Conservation (phyloP, 2,888 invertebrate species). For the Dicroscelio sp. region DNA sequence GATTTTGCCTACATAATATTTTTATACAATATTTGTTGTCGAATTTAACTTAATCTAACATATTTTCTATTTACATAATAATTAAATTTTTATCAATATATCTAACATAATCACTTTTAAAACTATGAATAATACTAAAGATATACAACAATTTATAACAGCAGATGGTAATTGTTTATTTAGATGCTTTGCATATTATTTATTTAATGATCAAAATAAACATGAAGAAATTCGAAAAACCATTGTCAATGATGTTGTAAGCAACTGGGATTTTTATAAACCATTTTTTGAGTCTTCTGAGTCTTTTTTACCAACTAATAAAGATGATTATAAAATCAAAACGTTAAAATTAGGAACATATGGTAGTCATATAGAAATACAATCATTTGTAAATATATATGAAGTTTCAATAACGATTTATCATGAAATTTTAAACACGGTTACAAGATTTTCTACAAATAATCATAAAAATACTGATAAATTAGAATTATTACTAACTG, state of each 20-base stretch:
- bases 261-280: not conserved
- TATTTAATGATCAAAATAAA: constrained; percentile 9
- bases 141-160: not conserved
- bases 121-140: not conserved
- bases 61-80: too few species aligned
- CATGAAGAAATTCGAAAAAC: not conserved
- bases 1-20: too few species aligned
- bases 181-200: constrained; percentile 5
- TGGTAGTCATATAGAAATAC: not conserved
- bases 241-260: not conserved
- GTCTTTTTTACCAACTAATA: not conserved
- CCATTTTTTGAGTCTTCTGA: not conserved
- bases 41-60: too few species aligned
- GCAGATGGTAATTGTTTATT: constrained; percentile 23
- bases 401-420: not conserved
- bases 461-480: not conserved
- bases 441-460: not conserved
- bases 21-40: too few species aligned
- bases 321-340: not conserved
- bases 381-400: not conserved
- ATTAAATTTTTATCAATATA: too few species aligned
- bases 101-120: too few species aligned
- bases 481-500: not conserved
- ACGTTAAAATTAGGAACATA: not conserved
- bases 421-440: not conserved